Percentiles rank a stretch among this genome's conserved stretches.
These are phyloP conservation scores for Morelia viridis DNA, from an alignment of 2,797 vertebrate species.

Conservation along the genomic window DNA sequence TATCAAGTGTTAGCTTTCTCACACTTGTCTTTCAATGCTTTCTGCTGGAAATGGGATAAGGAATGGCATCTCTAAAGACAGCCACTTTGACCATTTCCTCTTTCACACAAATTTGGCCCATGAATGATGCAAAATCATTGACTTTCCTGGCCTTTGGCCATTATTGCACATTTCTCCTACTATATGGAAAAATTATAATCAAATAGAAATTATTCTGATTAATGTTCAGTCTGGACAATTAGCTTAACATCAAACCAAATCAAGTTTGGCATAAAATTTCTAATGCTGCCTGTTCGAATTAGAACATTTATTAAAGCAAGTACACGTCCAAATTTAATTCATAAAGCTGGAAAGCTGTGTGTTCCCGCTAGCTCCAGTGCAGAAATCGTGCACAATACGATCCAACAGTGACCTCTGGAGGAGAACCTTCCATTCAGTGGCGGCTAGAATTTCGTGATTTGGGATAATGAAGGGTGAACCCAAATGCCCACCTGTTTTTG, in stretches of 20 bases:
- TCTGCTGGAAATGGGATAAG: not conserved
- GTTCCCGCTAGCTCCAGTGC: not conserved
- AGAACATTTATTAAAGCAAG: not conserved
- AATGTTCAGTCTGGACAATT: conserved; percentile 14
- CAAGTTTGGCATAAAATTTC: conserved; percentile 1
- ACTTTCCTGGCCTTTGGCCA: not conserved
- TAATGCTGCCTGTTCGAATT: not conserved
- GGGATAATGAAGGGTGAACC: not conserved
- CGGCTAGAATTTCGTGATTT: not conserved
- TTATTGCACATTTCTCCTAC: not conserved
- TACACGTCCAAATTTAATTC: not conserved
- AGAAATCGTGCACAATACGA: not conserved
- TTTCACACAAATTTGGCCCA: not conserved
- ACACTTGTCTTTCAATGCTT: not conserved
- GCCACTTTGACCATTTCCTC: not conserved
- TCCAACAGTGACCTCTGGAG: conserved; percentile 10
- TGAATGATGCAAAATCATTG: not conserved
- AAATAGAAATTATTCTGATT: not conserved
- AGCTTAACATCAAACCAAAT: not conserved
- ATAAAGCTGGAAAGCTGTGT: not conserved
- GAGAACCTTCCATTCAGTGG: not conserved
- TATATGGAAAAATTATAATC: not conserved
- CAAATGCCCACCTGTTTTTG: not conserved
- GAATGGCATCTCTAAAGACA: not conserved
- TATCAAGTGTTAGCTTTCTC: not conserved